Percentiles rank a stretch among this genome's conserved stretches.
phyloP scores from a whole-genome alignment of 2,113 vertebrate species.

The Psittacara wagleri region DNA sequence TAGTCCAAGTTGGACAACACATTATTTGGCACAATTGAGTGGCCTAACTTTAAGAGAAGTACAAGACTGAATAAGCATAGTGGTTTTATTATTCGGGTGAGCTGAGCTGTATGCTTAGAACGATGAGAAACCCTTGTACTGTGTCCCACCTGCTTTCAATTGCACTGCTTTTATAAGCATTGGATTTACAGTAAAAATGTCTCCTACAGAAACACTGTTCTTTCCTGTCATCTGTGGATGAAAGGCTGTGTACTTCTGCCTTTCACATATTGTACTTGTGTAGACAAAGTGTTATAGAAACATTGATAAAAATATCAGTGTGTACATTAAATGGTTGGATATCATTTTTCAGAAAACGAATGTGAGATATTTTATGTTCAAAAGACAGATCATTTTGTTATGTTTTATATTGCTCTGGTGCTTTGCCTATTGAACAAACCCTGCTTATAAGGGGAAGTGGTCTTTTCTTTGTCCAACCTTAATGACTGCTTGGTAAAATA shows the following conservation, averaged over 20 bases:
- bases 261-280: neutral
- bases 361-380: neutral
- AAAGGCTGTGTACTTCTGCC: constrained; percentile 1
- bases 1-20: constrained; percentile 60
- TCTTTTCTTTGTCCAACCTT: neutral
- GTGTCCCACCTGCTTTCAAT: constrained; percentile 23
- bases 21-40: constrained; percentile 67
- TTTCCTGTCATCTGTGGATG: neutral
- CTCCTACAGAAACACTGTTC: constrained; percentile 15
- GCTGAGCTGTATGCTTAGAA: neutral
- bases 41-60: constrained; percentile 59
- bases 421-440: neutral
- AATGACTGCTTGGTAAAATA: neutral
- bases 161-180: constrained; percentile 19
- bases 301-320: neutral
- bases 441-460: neutral
- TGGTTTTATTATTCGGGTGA: constrained; percentile 65
- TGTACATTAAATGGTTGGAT: neutral
- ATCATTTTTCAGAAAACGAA: neutral
- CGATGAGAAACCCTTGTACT: constrained; percentile 30
- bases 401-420: neutral
- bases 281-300: neutral
- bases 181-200: constrained; percentile 5
- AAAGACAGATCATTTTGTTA: neutral
- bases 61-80: constrained; percentile 54